Conservation (phyloP, 1,140 invertebrate species). For the Drosophila eugracilis region DNA sequence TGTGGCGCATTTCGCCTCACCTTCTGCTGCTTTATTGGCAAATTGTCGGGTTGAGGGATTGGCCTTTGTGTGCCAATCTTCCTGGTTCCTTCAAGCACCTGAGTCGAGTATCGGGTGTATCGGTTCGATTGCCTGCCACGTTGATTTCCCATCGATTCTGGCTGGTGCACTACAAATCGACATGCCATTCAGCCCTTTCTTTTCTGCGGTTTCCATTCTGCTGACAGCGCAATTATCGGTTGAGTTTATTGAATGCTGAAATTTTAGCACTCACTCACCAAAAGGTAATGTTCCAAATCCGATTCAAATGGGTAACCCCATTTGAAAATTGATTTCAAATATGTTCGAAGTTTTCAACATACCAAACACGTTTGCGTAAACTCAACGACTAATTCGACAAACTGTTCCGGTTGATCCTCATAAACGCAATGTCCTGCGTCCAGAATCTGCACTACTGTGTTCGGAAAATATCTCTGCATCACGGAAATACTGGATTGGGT, state of each 20-base stretch:
- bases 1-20: constrained; percentile 59
- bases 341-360: neutral
- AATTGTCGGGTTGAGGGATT: constrained; percentile 10
- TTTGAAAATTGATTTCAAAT: too few relatives aligned
- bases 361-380: constrained; percentile 22
- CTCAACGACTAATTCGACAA: constrained; percentile 31
- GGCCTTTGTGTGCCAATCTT: constrained; percentile 25
- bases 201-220: constrained; percentile 12
- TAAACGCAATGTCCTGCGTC: constrained; percentile 20
- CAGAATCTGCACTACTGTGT: constrained; percentile 27
- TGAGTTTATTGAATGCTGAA: constrained; percentile 13
- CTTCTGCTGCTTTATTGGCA: constrained; percentile 48
- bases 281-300: neutral
- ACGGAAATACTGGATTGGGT: constrained; percentile 8
- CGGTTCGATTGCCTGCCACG: constrained; percentile 61
- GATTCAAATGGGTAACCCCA: too few relatives aligned
- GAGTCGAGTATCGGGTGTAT: constrained; percentile 18
- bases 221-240: constrained; percentile 38
- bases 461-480: constrained; percentile 46
- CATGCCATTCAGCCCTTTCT: constrained; percentile 19
- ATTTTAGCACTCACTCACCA: constrained; percentile 11
- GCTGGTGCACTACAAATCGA: constrained; percentile 32
- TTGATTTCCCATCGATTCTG: constrained; percentile 58
- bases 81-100: constrained; percentile 14
- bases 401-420: constrained; percentile 26